phyloP scores from a whole-genome alignment of 2,797 vertebrate species.

The Leontopithecus rosalia region DNA sequence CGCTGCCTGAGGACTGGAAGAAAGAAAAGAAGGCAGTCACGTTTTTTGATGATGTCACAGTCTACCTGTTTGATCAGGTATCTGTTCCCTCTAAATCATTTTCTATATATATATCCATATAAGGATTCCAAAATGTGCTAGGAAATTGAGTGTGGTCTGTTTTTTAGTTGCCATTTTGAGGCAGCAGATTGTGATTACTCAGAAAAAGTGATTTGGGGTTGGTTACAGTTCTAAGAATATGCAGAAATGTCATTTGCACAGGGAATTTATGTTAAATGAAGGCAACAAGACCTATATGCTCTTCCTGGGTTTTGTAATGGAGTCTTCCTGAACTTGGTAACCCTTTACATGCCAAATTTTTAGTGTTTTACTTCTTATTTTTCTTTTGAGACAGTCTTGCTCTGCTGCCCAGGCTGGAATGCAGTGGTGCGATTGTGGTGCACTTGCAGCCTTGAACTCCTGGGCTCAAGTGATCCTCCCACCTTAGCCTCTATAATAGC shows the following conservation, averaged over 20 bases:
- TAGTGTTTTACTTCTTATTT: not conserved
- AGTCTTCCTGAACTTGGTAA: not conserved
- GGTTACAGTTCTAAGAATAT: not conserved
- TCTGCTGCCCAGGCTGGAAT: not conserved
- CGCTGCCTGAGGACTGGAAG: conserved; percentile 72
- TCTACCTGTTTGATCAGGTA: conserved; percentile 99
- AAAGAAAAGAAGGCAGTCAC: conserved; percentile 91
- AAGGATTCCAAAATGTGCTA: not conserved
- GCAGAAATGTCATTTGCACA: not conserved
- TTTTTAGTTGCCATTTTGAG: not conserved
- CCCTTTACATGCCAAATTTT: not conserved
- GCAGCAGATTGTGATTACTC: not conserved
- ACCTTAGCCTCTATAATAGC: no score
- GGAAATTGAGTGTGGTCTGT: not conserved
- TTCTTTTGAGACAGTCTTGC: not conserved
- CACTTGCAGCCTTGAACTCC: not conserved
- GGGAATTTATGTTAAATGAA: not conserved
- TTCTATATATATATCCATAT: not conserved
- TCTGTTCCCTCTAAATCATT: not conserved
- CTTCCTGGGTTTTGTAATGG: not conserved
- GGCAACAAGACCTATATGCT: not conserved
- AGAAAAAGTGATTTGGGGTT: not conserved
- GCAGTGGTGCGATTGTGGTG: not conserved
- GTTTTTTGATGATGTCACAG: conserved; percentile 98
- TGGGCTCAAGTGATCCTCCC: not conserved